phyloP scores from a whole-genome alignment of 2,888 invertebrate genomes.

The Megastigmus dorsalis region DNA sequence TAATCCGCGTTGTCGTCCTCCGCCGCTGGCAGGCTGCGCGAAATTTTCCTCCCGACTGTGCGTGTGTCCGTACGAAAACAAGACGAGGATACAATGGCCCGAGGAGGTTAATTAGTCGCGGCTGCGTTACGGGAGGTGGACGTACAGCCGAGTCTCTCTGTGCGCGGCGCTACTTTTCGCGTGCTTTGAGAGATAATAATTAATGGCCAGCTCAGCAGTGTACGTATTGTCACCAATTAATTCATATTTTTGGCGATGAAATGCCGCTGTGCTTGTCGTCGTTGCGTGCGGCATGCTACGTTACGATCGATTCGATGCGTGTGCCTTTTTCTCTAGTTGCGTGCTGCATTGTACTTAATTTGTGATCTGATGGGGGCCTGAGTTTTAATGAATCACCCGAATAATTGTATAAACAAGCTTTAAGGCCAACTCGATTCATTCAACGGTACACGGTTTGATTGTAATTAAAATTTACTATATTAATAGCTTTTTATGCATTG shows the following conservation, averaged over 20 bases:
- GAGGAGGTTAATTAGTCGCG: constrained; percentile 35
- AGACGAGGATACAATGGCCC: not conserved
- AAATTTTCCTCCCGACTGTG: too few relatives aligned
- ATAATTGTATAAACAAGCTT: too few relatives aligned
- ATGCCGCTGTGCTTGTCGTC: too few relatives aligned
- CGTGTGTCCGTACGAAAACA: not conserved
- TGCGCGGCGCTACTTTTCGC: not conserved
- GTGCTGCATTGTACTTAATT: not conserved
- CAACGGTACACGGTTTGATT: too few relatives aligned
- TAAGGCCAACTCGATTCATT: too few relatives aligned
- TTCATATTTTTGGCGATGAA: constrained; percentile 20
- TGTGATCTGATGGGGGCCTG: not conserved
- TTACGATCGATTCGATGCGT: not conserved
- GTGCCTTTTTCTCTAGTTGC: not conserved
- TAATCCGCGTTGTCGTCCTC: constrained; percentile 27
- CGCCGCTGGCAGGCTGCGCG: not conserved
- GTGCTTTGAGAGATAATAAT: constrained; percentile 23
- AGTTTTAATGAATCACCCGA: too few relatives aligned
- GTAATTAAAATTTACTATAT: too few relatives aligned
- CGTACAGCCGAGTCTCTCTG: not conserved
- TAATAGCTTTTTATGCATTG: too few relatives aligned
- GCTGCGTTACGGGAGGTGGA: not conserved
- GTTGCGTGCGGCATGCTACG: constrained; percentile 40
- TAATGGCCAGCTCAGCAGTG: not conserved
- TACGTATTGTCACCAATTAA: constrained; percentile 16